A percentile compares a stretch with the other conserved stretches of the same genome.
These are phyloP conservation scores for Xestia rhomboidea DNA, from an alignment of 2,888 invertebrate genomes.

Conservation along the genomic window DNA sequence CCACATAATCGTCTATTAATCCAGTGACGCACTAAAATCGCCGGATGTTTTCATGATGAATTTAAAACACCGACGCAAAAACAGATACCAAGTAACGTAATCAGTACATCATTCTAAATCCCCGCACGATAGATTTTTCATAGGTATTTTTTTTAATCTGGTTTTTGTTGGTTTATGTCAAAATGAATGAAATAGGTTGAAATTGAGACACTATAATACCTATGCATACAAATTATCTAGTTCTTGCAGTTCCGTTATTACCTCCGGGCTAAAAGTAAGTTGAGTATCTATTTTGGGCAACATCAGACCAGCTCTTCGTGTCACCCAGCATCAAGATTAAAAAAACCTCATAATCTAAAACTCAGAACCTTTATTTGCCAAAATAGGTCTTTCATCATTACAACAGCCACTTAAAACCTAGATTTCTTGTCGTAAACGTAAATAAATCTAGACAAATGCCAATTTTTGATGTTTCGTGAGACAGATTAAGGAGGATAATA, in stretches of 20 bases:
- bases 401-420: constrained; percentile 6
- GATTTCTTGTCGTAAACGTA: constrained; percentile 7
- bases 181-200: no score
- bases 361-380: neutral
- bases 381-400: neutral
- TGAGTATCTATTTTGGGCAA: neutral
- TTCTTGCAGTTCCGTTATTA: no score
- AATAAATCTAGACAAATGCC: constrained; percentile 18
- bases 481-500: neutral
- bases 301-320: neutral
- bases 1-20: neutral
- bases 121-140: no score
- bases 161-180: no score
- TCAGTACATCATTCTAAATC: no score
- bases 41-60: constrained; percentile 11
- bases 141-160: no score
- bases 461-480: neutral
- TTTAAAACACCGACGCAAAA: no score
- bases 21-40: neutral
- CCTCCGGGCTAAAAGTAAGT: neutral
- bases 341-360: neutral
- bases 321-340: neutral
- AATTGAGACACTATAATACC: no score
- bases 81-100: no score
- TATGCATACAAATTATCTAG: no score